A percentile compares a stretch with the other conserved stretches of the same genome.
Evolutionary conservation across 2,888 invertebrate genomes (phyloP).

Genomic region (Gymnoscelis rufifasciata): DNA sequence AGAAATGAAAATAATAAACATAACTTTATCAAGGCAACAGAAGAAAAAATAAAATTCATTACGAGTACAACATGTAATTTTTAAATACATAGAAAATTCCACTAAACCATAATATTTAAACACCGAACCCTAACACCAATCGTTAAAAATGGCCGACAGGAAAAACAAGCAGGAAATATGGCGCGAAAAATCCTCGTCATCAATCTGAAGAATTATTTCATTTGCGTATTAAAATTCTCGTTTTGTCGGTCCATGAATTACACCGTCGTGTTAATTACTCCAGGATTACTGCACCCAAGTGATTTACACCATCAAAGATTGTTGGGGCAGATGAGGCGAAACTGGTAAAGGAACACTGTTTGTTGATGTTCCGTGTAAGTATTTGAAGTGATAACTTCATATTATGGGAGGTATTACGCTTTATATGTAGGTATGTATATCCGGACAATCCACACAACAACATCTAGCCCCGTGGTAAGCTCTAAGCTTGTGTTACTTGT

Average conservation of each 20-base stretch:
- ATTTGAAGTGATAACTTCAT: not conserved
- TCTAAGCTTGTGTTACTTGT: too few species aligned
- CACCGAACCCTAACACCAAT: conserved; percentile 11
- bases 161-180: conserved; percentile 41
- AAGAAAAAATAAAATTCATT: too few species aligned
- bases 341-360: too few species aligned
- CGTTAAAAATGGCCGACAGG: conserved; percentile 23
- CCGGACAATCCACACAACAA: too few species aligned
- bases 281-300: conserved; percentile 56
- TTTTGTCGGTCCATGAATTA: conserved; percentile 75
- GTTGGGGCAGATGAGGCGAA: conserved; percentile 18
- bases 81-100: too few species aligned
- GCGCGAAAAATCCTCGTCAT: conserved; percentile 66
- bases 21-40: too few species aligned
- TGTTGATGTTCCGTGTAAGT: too few species aligned
- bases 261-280: conserved; percentile 71
- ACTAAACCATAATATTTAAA: not conserved
- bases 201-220: conserved; percentile 77
- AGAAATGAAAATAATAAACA: too few species aligned
- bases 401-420: too few species aligned
- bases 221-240: conserved; percentile 77
- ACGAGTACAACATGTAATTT: too few species aligned
- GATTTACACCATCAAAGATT: conserved; percentile 41
- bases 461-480: too few species aligned
- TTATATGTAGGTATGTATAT: too few species aligned